Conservation (phyloP, 2,797 vertebrate genomes). For the Gadopsis bispinosus region DNA sequence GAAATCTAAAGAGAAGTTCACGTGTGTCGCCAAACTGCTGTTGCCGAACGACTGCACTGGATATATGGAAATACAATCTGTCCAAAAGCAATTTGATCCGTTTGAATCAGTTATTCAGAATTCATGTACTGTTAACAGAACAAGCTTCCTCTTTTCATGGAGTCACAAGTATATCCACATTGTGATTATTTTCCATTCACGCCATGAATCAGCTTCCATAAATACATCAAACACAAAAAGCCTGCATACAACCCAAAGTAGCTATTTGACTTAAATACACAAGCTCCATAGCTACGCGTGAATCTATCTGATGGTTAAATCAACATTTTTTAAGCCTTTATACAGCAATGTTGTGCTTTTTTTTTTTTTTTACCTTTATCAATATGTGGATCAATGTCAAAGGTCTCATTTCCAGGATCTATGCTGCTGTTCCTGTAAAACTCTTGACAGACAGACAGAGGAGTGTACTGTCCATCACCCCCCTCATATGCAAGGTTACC, state of each 20-base stretch:
- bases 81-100: background rate
- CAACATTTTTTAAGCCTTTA: background rate
- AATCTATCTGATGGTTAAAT: background rate
- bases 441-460: slow-evolving; percentile 89
- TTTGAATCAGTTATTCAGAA: background rate
- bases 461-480: slow-evolving; percentile 74
- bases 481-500: slow-evolving; percentile 92
- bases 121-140: background rate
- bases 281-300: background rate
- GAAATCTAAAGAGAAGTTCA: slow-evolving; percentile 92
- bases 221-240: slow-evolving; percentile 25
- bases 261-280: background rate
- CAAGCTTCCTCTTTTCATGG: slow-evolving; percentile 69
- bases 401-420: slow-evolving; percentile 90
- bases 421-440: slow-evolving; percentile 90
- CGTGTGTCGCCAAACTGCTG: slow-evolving; percentile 62
- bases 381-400: slow-evolving; percentile 91
- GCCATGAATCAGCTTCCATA: slow-evolving; percentile 59
- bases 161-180: slow-evolving; percentile 47
- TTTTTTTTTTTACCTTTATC: slow-evolving; percentile 86
- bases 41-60: slow-evolving; percentile 73
- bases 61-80: slow-evolving; percentile 91
- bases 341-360: background rate
- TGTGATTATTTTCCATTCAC: slow-evolving; percentile 61
- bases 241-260: background rate